phyloP scores from a whole-genome alignment of 2,797 vertebrate genomes.

The Thaleichthys pacificus region DNA sequence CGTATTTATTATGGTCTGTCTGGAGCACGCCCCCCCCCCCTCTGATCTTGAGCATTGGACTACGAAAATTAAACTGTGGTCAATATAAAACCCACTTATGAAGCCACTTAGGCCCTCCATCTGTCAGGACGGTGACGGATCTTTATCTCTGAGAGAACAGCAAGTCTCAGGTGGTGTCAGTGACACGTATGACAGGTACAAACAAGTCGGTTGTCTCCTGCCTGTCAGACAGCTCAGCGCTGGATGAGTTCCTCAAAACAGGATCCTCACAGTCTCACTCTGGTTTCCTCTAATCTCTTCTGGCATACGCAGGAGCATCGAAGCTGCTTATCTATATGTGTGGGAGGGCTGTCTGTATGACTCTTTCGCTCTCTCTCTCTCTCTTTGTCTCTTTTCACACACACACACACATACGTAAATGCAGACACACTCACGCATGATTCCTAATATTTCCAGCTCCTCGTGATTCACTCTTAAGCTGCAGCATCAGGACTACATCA shows the following conservation, averaged over 20 bases:
- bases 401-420: background rate
- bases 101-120: background rate
- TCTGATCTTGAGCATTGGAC: too few relatives aligned
- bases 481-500: background rate
- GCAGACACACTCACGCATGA: background rate
- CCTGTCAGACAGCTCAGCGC: constrained; percentile 43
- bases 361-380: background rate
- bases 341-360: constrained; percentile 7
- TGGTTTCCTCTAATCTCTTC: constrained; percentile 40
- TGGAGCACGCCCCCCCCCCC: too few relatives aligned
- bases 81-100: constrained; percentile 5
- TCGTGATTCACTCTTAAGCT: background rate
- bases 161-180: constrained; percentile 41
- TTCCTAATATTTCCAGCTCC: background rate
- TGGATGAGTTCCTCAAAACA: constrained; percentile 46
- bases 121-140: background rate
- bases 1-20: too few relatives aligned
- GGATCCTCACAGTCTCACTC: constrained; percentile 31
- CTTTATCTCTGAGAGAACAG: background rate
- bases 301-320: constrained; percentile 29
- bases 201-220: constrained; percentile 54
- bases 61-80: too few relatives aligned
- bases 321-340: constrained; percentile 25
- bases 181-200: constrained; percentile 65
- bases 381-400: background rate